A percentile compares a stretch with the other conserved stretches of the same genome.
Evolutionary conservation across 2,888 invertebrate species (phyloP).

Genomic region (Rhagonycha lutea): DNA sequence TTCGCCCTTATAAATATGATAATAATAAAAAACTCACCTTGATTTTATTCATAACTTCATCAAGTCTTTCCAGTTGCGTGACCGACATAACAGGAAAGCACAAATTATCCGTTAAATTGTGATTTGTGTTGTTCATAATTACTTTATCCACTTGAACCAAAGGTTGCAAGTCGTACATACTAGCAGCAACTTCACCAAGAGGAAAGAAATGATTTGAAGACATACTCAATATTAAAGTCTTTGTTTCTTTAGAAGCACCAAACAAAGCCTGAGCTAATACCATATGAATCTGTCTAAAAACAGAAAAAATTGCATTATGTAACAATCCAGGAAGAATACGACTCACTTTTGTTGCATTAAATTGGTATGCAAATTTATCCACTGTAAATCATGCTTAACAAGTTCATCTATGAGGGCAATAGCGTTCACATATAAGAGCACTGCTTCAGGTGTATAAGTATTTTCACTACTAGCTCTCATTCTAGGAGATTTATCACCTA

Average conservation of each 20-base stretch:
- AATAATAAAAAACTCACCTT: constrained; percentile 22
- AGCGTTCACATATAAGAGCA: constrained; percentile 57
- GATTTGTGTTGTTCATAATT: not conserved
- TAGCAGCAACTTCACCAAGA: constrained; percentile 36
- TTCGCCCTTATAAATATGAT: too few species aligned
- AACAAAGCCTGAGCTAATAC: constrained; percentile 58
- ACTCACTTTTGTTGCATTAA: constrained; percentile 46
- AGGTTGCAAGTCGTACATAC: constrained; percentile 43
- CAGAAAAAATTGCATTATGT: not conserved
- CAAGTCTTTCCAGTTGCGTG: constrained; percentile 46
- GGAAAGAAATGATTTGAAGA: constrained; percentile 43
- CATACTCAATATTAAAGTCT: constrained; percentile 53
- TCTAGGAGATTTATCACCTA: constrained; percentile 43
- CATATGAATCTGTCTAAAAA: constrained; percentile 54
- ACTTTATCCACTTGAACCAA: constrained; percentile 24
- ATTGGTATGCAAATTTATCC: constrained; percentile 22
- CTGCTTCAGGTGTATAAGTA: constrained; percentile 50
- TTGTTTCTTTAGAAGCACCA: constrained; percentile 53
- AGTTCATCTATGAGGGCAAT: constrained; percentile 58
- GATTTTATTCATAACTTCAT: constrained; percentile 42
- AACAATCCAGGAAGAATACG: not conserved
- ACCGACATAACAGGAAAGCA: constrained; percentile 44
- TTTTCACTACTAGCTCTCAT: constrained; percentile 38
- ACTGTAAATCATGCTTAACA: constrained; percentile 48
- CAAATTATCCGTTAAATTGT: constrained; percentile 30